phyloP scores from a whole-genome alignment of 1,140 invertebrate species.

The Tetramorium alpestre region DNA sequence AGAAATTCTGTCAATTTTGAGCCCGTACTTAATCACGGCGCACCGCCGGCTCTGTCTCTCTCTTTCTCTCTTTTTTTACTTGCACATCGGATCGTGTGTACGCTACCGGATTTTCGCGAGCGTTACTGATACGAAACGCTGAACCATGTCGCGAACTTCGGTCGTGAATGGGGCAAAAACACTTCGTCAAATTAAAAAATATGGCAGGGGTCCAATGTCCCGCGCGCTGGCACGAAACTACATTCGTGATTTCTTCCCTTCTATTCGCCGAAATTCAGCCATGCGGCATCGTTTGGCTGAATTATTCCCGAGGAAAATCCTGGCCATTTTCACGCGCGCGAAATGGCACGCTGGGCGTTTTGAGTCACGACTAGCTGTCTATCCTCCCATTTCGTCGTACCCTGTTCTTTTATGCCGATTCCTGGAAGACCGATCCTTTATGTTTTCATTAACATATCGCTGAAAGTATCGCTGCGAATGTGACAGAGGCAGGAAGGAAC shows the following conservation, averaged over 20 bases:
- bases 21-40: constrained; percentile 19
- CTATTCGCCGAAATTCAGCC: constrained; percentile 54
- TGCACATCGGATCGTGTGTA: background rate
- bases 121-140: constrained; percentile 45
- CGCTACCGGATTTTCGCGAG: constrained; percentile 24
- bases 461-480: background rate
- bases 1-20: constrained; percentile 51
- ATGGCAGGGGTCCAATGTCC: constrained; percentile 68
- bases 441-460: constrained; percentile 25
- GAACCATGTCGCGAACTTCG: constrained; percentile 39
- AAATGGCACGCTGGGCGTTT: constrained; percentile 19
- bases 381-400: background rate
- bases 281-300: constrained; percentile 43
- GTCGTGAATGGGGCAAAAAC: constrained; percentile 64
- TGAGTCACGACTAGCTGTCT: constrained; percentile 39
- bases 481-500: background rate
- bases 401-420: background rate
- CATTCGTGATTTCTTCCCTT: constrained; percentile 61
- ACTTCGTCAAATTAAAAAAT: constrained; percentile 74
- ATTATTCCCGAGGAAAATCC: constrained; percentile 60
- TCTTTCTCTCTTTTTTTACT: background rate
- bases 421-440: background rate
- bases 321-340: constrained; percentile 53
- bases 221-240: constrained; percentile 54
- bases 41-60: background rate